Conservation (phyloP, 2,797 vertebrate genomes). For the Strix occidentalis region DNA sequence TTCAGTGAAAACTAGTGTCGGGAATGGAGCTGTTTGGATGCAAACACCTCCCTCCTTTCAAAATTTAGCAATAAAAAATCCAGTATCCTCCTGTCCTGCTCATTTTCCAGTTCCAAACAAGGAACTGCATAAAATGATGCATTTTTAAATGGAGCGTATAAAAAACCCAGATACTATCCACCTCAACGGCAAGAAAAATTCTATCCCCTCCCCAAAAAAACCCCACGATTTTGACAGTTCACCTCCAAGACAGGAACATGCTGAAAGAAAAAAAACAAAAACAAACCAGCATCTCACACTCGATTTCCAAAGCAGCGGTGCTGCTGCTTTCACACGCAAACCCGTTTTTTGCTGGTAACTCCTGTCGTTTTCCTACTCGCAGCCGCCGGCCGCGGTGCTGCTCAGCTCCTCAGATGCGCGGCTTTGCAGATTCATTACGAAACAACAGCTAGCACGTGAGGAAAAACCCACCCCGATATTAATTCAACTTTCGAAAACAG, state of each 20-base stretch:
- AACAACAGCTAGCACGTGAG: not conserved
- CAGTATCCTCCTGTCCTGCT: not conserved
- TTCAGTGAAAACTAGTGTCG: not conserved
- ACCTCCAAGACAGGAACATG: not conserved
- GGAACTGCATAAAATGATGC: not conserved
- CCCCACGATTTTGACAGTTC: not conserved
- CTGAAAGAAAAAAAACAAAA: not conserved
- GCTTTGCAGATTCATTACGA: constrained; percentile 19
- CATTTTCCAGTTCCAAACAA: not conserved
- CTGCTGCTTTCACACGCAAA: not conserved
- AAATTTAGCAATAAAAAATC: not conserved
- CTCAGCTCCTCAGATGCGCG: not conserved
- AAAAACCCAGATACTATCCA: not conserved
- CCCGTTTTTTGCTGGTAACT: not conserved
- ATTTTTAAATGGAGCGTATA: not conserved
- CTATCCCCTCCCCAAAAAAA: not conserved
- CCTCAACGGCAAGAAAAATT: not conserved
- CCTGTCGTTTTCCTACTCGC: not conserved
- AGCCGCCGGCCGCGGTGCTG: not conserved
- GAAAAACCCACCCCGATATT: not conserved
- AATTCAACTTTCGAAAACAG: not conserved
- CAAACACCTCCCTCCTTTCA: not conserved
- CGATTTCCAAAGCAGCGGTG: not conserved
- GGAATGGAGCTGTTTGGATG: not conserved
- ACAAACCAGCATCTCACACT: not conserved